These are phyloP conservation scores for Iphiclides podalirius DNA, from an alignment of 2,888 invertebrate genomes.

Conservation along the genomic window DNA sequence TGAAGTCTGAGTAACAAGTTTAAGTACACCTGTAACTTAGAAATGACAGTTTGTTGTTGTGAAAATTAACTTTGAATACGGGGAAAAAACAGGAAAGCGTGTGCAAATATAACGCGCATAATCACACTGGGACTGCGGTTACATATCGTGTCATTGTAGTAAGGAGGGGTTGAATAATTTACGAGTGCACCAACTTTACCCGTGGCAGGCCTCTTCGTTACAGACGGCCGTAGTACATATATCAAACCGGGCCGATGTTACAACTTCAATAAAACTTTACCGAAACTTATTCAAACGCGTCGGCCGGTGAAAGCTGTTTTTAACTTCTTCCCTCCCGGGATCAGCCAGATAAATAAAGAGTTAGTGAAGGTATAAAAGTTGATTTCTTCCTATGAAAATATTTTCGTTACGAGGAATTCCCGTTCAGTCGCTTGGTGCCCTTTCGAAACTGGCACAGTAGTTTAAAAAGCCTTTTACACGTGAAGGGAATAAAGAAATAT, in stretches of 20 bases:
- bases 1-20: too few relatives aligned
- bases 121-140: too few relatives aligned
- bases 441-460: neutral
- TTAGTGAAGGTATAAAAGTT: constrained; percentile 58
- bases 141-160: constrained; percentile 52
- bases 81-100: too few relatives aligned
- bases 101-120: too few relatives aligned
- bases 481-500: too few relatives aligned
- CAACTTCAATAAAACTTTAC: constrained; percentile 56
- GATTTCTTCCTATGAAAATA: constrained; percentile 54
- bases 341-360: constrained; percentile 71
- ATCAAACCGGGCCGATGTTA: constrained; percentile 64
- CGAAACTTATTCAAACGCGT: constrained; percentile 55
- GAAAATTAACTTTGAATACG: too few relatives aligned
- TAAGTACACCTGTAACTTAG: too few relatives aligned
- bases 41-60: too few relatives aligned
- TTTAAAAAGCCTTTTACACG: neutral
- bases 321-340: constrained; percentile 71
- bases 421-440: constrained; percentile 3
- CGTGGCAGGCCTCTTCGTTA: constrained; percentile 55
- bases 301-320: constrained; percentile 68
- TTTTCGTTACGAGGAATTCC: constrained; percentile 39
- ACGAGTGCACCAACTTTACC: constrained; percentile 69
- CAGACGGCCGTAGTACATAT: constrained; percentile 60
- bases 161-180: constrained; percentile 72